Conservation (phyloP, 1,140 invertebrate genomes). For the Orchesella cincta region DNA sequence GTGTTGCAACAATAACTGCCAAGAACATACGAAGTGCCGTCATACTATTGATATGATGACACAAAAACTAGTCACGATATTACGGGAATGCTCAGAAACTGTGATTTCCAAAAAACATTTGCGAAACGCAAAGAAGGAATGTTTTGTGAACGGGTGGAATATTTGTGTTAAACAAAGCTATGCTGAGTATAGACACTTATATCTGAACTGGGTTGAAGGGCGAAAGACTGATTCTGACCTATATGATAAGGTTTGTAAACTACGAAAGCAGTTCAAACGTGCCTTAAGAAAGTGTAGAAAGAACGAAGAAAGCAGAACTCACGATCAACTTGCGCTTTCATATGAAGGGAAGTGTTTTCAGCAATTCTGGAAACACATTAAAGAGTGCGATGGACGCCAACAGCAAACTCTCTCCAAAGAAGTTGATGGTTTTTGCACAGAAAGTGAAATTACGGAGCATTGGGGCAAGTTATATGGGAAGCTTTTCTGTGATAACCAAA, state of each 20-base stretch:
- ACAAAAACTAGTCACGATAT: not conserved
- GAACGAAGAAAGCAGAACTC: not conserved
- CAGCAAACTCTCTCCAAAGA: not conserved
- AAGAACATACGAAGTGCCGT: not conserved
- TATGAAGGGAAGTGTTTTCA: not conserved
- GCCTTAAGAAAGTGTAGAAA: not conserved
- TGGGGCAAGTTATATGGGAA: not conserved
- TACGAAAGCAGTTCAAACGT: not conserved
- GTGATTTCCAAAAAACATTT: not conserved
- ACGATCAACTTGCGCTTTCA: not conserved
- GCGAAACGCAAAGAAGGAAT: not conserved
- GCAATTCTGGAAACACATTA: not conserved
- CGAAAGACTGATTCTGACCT: not conserved
- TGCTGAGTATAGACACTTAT: not conserved
- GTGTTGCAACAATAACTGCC: not conserved
- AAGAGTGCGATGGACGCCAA: not conserved
- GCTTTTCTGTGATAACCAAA: not conserved
- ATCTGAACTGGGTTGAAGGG: not conserved
- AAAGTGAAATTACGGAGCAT: not conserved
- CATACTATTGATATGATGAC: not conserved
- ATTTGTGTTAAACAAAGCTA: not conserved
- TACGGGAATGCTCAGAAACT: not conserved
- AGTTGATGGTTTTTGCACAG: not conserved
- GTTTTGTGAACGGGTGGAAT: constrained; percentile 6
- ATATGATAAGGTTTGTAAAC: not conserved